Conservation (phyloP, 2,888 invertebrate species). For the Acrobasis consociella region DNA sequence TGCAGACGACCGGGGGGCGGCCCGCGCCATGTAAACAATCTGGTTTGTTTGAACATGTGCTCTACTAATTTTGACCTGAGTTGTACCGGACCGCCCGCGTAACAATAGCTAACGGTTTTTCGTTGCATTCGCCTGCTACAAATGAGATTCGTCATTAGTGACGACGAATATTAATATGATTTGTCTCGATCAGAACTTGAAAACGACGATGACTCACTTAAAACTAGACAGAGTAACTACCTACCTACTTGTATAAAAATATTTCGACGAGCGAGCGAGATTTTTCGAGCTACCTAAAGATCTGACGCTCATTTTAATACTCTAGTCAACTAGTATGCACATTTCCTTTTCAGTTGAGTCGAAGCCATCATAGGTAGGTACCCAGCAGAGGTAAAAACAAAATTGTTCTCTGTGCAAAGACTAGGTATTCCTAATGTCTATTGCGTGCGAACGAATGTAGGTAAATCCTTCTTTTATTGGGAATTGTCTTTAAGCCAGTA, state of each 20-base stretch:
- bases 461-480: too few species aligned
- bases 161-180: not conserved
- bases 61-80: constrained; percentile 77
- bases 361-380: not conserved
- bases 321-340: not conserved
- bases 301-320: too few species aligned
- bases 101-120: constrained; percentile 79
- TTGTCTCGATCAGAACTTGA: not conserved
- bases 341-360: not conserved
- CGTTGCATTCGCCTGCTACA: constrained; percentile 61
- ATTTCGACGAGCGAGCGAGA: too few species aligned
- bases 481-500: too few species aligned
- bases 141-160: constrained; percentile 50
- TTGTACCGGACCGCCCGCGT: constrained; percentile 60
- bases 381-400: not conserved
- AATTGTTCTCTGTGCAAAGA: not conserved
- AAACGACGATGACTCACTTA: not conserved
- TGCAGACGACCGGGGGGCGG: constrained; percentile 39
- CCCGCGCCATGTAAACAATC: constrained; percentile 69
- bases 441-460: too few species aligned
- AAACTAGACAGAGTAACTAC: too few species aligned
- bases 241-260: too few species aligned
- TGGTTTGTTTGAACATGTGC: constrained; percentile 78
- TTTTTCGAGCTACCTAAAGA: too few species aligned
- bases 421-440: too few species aligned